Evolutionary conservation across 1,140 invertebrate genomes (phyloP), one percentile per base, ranked within the genome.

Genomic region (Dreissena rostriformis): DNA sequence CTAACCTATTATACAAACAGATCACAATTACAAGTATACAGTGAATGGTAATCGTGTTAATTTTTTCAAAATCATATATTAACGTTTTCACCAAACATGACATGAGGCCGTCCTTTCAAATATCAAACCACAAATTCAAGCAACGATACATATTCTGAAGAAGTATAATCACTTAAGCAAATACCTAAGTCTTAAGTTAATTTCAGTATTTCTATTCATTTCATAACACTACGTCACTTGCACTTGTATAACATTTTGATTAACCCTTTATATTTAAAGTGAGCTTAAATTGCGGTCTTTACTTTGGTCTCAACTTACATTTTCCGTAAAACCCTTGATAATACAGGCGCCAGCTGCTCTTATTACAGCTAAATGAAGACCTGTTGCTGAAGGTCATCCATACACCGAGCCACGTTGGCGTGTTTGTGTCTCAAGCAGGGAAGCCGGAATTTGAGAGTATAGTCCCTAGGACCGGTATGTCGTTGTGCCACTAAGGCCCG

Each of bases 281-380:
- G 12, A 24, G 65, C 24, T 67, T 8, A 67, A 15, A 24, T 28
- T 24, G 2, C 29, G 12, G 29, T 67, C 29, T 8, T 15, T n/a
- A n/a, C n/a, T n/a, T n/a, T n/a, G n/a, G n/a, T n/a, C n/a, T n/a
- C n/a, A 67, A 24, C 14, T 67, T 14, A 67, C 1, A 29, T 28
- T 67, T 14, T 14, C 14, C 14, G 65, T n/a, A 28, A 24, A 14
- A 67, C 8, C 24, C n/a, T 15, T 14, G 10, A 28, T n/a, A 15
- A 28, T 10, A n/a, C 15, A 28, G 22, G 12, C 0, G 10, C 24
- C 22, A 14, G 4, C 14, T 14, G 8, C 51, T 39, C 17, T 70
- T 70, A 0, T 70, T 70, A 52, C 63, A 77, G 75, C 67, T 77
- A 24, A 67, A 77, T 39, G 39, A 77, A 14, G 75, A 77, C 12